phyloP scores from a whole-genome alignment of 2,797 vertebrate genomes.

The Sorex maritimensis region DNA sequence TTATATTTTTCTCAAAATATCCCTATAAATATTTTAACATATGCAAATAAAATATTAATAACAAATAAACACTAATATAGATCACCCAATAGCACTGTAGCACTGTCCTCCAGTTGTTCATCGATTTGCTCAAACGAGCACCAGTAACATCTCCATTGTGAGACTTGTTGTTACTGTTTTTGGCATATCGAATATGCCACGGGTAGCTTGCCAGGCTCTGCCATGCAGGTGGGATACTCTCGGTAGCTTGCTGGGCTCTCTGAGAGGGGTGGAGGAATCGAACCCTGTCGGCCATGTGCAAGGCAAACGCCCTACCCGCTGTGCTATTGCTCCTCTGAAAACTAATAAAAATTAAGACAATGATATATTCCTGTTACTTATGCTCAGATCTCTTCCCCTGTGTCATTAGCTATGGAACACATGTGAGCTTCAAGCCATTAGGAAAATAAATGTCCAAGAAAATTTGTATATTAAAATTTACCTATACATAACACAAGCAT shows the following conservation, averaged over 20 bases:
- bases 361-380: background rate
- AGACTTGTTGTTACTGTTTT: too few relatives aligned
- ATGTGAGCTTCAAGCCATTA: background rate
- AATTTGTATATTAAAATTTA: conserved; percentile 4
- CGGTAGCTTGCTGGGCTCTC: too few relatives aligned
- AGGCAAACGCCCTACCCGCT: too few relatives aligned
- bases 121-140: too few relatives aligned
- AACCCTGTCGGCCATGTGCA: too few relatives aligned
- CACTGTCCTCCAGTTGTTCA: too few relatives aligned
- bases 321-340: background rate
- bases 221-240: too few relatives aligned
- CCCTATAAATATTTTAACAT: background rate
- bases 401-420: conserved; percentile 4
- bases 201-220: too few relatives aligned
- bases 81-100: background rate
- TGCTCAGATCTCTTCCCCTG: background rate
- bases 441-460: conserved; percentile 57
- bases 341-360: conserved; percentile 56
- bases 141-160: too few relatives aligned
- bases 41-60: background rate
- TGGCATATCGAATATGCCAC: too few relatives aligned
- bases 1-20: background rate
- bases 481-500: background rate
- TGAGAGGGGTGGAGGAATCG: too few relatives aligned
- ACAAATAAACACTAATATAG: conserved; percentile 40